These are phyloP conservation scores for Geothlypis trichas DNA, from an alignment of 2,113 vertebrate genomes.

Conservation along the genomic window DNA sequence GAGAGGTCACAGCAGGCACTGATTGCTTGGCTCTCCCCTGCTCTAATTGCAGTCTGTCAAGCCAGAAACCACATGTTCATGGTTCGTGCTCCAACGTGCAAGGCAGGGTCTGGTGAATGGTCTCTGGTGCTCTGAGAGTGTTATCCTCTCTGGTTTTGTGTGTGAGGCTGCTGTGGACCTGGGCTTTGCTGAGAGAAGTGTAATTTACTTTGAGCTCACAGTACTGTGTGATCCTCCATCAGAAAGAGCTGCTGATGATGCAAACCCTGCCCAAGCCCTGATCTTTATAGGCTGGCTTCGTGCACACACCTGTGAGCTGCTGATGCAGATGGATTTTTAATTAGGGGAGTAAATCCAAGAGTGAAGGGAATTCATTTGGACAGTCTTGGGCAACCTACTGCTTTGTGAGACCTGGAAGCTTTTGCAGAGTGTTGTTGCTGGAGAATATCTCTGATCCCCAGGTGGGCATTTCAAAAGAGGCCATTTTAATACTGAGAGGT, in stretches of 20 bases:
- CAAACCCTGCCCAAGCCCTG: not conserved
- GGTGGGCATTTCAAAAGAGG: not conserved
- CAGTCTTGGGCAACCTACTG: not conserved
- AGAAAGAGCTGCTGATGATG: not conserved
- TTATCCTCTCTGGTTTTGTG: not conserved
- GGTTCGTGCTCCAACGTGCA: rapidly evolving
- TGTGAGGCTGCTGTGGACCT: not conserved
- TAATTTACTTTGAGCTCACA: not conserved
- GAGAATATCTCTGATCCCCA: not conserved
- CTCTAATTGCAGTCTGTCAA: not conserved
- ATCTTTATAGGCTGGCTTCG: rapidly evolving
- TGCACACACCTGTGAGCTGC: not conserved
- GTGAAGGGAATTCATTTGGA: not conserved
- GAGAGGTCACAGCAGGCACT: not conserved
- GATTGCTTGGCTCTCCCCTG: not conserved
- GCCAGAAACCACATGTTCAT: not conserved
- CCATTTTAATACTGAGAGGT: not conserved
- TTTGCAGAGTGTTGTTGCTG: rapidly evolving
- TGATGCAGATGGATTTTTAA: not conserved
- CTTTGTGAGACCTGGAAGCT: rapidly evolving
- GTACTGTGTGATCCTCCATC: no score
- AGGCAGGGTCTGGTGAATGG: not conserved
- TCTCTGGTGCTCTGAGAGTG: not conserved
- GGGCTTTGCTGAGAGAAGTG: not conserved
- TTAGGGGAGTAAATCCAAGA: not conserved